A percentile compares a stretch with the other conserved stretches of the same genome.
Evolutionary conservation across 2,888 invertebrate species (phyloP).

Genomic region (Tipula vernalis): DNA sequence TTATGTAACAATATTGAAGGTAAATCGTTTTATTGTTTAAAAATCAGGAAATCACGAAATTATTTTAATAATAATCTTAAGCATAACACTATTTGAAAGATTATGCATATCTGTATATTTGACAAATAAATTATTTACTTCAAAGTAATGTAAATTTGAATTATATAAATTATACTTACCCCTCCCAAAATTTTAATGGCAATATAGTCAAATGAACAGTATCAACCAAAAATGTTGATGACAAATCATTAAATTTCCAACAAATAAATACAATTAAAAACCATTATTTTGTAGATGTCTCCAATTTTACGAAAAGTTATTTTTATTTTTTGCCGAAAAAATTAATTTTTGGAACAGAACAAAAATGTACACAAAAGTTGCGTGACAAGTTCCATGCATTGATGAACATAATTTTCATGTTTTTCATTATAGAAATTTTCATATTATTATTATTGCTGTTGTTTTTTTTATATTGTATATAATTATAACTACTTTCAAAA

Average conservation of each 20-base stretch:
- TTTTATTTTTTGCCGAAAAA: not conserved
- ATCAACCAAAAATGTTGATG: not conserved
- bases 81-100: too few relatives aligned
- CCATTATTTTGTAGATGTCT: not conserved
- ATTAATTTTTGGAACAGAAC: not conserved
- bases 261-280: not conserved
- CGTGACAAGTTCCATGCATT: constrained; percentile 6
- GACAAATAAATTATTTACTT: too few relatives aligned
- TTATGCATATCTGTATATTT: too few relatives aligned
- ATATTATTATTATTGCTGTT: not conserved
- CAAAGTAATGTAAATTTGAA: too few relatives aligned
- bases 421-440: not conserved
- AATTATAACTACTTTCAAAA: not conserved
- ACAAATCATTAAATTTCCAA: not conserved
- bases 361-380: not conserved
- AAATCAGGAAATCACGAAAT: too few relatives aligned
- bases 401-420: constrained; percentile 10
- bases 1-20: too few relatives aligned
- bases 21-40: too few relatives aligned
- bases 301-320: not conserved
- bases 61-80: too few relatives aligned
- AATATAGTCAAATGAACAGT: not conserved
- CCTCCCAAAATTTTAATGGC: too few relatives aligned
- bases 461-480: not conserved
- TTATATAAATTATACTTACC: too few relatives aligned